These are phyloP conservation scores for Ophiodon elongatus DNA, from an alignment of 2,113 vertebrate genomes.

Conservation along the genomic window DNA sequence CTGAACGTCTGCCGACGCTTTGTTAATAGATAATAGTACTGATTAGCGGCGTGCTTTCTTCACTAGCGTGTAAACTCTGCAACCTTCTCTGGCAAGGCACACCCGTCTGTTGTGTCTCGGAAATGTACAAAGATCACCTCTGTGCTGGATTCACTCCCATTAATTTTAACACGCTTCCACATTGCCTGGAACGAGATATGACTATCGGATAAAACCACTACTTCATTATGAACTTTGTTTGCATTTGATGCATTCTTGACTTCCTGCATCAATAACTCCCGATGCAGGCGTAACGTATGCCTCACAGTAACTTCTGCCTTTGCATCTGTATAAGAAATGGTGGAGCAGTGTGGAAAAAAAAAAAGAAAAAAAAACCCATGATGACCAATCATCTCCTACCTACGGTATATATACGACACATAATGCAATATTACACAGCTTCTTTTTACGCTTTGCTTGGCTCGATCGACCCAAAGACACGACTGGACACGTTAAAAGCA, in stretches of 20 bases:
- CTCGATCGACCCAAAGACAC: slow-evolving; percentile 71
- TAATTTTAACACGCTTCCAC: slow-evolving; percentile 31
- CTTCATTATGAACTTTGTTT: slow-evolving; percentile 45
- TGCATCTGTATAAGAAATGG: slow-evolving; percentile 29
- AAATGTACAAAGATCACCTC: slow-evolving; percentile 55
- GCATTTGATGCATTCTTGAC: slow-evolving; percentile 35
- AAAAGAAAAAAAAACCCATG: too few relatives aligned
- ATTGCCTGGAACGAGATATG: slow-evolving; percentile 45
- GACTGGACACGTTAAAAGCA: slow-evolving; percentile 47
- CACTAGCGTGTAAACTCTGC: slow-evolving; percentile 45
- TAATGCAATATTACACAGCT: slow-evolving; percentile 30
- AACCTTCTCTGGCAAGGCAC: slow-evolving; percentile 12
- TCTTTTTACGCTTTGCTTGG: slow-evolving; percentile 57
- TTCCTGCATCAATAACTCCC: slow-evolving; percentile 6
- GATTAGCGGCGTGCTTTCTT: slow-evolving; percentile 37
- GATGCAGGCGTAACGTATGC: not conserved
- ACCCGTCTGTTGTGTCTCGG: slow-evolving; percentile 33
- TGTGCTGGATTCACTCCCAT: slow-evolving; percentile 44
- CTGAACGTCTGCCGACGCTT: slow-evolving; percentile 42
- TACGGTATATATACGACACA: slow-evolving; percentile 16
- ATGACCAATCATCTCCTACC: slow-evolving; percentile 40
- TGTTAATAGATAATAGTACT: slow-evolving; percentile 49
- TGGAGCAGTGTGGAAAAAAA: slow-evolving; percentile 36
- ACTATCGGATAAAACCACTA: slow-evolving; percentile 77
- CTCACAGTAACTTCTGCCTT: slow-evolving; percentile 26